phyloP scores from a whole-genome alignment of 2,797 vertebrate species.

The Falco novaeseelandiae region DNA sequence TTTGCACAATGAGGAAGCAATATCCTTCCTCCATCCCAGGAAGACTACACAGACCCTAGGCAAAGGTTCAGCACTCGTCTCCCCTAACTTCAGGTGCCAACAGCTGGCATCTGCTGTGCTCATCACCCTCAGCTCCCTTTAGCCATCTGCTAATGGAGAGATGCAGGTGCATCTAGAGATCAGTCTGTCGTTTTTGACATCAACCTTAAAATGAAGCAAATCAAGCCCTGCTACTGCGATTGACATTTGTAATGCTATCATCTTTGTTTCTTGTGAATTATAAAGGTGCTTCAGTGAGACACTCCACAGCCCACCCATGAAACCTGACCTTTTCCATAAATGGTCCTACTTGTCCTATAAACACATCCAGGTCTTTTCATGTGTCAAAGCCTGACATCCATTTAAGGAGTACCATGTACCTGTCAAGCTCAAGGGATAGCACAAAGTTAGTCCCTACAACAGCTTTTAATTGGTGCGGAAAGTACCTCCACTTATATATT shows the following conservation, averaged over 20 bases:
- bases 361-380: background rate
- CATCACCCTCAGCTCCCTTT: background rate
- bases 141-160: accelerated
- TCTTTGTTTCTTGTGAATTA: background rate
- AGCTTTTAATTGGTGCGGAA: background rate
- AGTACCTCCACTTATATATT: background rate
- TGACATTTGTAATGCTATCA: background rate
- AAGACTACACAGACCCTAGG: background rate
- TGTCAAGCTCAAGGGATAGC: background rate
- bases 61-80: background rate
- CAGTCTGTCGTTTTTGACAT: background rate
- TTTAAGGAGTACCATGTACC: background rate
- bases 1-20: background rate
- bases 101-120: background rate
- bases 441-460: background rate
- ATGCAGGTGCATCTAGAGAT: accelerated
- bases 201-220: background rate
- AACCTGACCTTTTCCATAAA: background rate
- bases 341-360: background rate
- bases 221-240: accelerated
- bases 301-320: accelerated
- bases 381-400: background rate
- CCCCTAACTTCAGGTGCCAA: background rate
- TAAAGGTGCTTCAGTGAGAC: background rate
- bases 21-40: background rate